Conservation (phyloP, 2,113 vertebrate species). For the Pionites leucogaster region DNA sequence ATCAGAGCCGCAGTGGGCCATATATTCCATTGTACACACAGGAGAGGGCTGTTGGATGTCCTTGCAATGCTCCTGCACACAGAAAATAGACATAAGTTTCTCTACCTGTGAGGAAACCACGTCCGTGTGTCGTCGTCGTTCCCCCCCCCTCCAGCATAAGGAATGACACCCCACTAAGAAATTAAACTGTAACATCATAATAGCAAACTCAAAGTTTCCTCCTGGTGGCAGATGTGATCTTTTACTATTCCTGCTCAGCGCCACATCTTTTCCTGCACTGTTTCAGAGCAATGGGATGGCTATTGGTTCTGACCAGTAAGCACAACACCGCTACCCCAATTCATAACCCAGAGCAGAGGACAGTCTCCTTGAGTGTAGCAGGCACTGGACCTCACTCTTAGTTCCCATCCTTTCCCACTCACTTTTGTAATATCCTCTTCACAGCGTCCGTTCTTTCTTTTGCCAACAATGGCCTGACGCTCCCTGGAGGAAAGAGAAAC, state of each 20-base stretch:
- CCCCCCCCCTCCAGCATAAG: neutral
- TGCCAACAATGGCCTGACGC: neutral
- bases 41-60: rapidly evolving
- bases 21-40: neutral
- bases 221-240: neutral
- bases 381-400: neutral
- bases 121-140: rapidly evolving
- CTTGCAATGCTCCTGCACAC: slow-evolving; percentile 26
- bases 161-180: neutral
- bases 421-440: slow-evolving; percentile 34
- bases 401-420: neutral
- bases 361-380: neutral
- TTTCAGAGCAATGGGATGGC: neutral
- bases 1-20: slow-evolving; percentile 69
- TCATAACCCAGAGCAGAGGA: neutral
- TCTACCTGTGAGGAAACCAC: neutral
- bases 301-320: neutral
- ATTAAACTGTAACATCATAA: neutral
- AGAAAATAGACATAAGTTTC: neutral
- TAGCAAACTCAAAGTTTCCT: neutral
- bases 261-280: neutral
- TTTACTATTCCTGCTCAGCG: neutral
- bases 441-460: slow-evolving; percentile 29
- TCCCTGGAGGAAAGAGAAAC: neutral
- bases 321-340: neutral